Percentiles rank a stretch among this genome's conserved stretches.
These are phyloP conservation scores for Chionodraco myersi DNA, from an alignment of 2,113 vertebrate species.

Conservation along the genomic window DNA sequence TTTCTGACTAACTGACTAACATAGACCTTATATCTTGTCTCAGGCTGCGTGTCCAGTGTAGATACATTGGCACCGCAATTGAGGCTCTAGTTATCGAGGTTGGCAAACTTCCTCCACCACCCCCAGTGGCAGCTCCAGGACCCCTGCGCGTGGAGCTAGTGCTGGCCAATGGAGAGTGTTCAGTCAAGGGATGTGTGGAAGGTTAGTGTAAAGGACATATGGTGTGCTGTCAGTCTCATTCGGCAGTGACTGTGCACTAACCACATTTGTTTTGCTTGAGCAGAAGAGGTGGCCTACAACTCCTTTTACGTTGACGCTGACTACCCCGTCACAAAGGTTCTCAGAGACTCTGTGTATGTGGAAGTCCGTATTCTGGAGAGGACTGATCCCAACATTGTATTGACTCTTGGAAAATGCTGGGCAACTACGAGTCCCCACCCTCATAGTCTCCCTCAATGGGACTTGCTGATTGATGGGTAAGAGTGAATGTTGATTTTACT, in stretches of 20 bases:
- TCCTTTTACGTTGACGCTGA: conserved; percentile 68
- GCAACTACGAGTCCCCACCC: conserved; percentile 70
- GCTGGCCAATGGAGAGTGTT: conserved; percentile 71
- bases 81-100: conserved; percentile 64
- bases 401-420: conserved; percentile 88
- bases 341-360: conserved; percentile 83
- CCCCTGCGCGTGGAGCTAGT: conserved; percentile 73
- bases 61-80: conserved; percentile 64
- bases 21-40: background rate
- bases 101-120: conserved; percentile 25
- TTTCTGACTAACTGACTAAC: background rate
- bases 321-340: conserved; percentile 78
- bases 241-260: background rate
- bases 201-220: conserved; percentile 46
- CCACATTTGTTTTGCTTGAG: background rate
- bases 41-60: conserved; percentile 74
- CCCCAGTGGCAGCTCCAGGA: conserved; percentile 64
- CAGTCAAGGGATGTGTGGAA: conserved; percentile 66
- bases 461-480: conserved; percentile 85
- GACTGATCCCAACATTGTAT: conserved; percentile 83
- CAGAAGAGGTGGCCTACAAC: conserved; percentile 62
- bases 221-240: background rate
- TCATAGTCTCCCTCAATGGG: conserved; percentile 79
- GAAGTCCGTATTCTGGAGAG: conserved; percentile 86
- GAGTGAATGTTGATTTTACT: conserved; percentile 12